Conservation (phyloP, 2,113 vertebrate species). For the Lophochroa leadbeateri region DNA sequence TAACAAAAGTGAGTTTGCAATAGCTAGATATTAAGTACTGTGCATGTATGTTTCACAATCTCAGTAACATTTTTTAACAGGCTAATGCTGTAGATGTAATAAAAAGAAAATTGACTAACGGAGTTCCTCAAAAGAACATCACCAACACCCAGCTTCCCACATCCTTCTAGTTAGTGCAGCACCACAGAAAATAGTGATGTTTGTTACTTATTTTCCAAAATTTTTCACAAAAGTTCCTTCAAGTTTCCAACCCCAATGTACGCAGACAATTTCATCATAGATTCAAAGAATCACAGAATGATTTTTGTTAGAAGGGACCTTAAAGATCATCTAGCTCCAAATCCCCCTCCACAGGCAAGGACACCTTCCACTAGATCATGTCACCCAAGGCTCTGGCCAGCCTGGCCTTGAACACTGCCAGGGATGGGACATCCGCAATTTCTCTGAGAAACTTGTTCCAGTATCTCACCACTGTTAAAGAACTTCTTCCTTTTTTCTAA, state of each 20-base stretch:
- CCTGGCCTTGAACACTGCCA: background rate
- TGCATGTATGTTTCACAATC: background rate
- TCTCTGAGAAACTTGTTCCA: background rate
- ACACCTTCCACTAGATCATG: background rate
- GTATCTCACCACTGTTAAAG: background rate
- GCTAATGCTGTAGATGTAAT: background rate
- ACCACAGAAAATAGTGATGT: background rate
- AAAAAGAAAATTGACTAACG: background rate
- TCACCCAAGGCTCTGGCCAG: background rate
- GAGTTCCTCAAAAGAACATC: background rate
- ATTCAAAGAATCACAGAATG: background rate
- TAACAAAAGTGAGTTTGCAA: background rate
- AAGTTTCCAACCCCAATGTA: background rate
- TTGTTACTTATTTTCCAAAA: background rate
- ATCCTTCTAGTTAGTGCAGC: background rate
- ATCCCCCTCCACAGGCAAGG: background rate
- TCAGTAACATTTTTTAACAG: background rate
- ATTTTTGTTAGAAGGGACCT: background rate
- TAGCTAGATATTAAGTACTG: background rate
- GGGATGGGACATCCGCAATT: background rate
- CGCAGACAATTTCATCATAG: background rate
- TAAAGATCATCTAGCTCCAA: background rate
- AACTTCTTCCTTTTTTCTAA: background rate
- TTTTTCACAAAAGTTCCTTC: background rate
- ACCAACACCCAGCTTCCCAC: background rate